These are phyloP conservation scores for Gila robusta DNA, from an alignment of 2,797 vertebrate species.

Conservation along the genomic window DNA sequence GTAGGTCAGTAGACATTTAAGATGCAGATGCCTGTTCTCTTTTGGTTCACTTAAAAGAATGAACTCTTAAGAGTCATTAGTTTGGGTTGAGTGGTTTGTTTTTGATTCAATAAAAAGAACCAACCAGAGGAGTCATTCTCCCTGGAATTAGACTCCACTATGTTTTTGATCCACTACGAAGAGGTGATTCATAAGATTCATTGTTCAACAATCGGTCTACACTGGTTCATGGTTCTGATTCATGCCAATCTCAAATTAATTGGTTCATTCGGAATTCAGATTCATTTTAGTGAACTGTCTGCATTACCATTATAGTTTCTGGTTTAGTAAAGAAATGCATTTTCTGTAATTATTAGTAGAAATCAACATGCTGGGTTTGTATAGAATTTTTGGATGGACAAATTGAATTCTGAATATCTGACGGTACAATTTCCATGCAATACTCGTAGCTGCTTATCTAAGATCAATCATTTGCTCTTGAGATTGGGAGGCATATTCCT, in stretches of 20 bases:
- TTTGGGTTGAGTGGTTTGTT: not conserved
- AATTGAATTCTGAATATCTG: slow-evolving; percentile 7
- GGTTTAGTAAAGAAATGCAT: not conserved
- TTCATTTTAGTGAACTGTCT: not conserved
- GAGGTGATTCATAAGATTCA: not conserved
- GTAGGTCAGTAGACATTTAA: not conserved
- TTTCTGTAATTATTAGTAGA: not conserved
- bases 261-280: not conserved
- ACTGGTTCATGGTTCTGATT: not conserved
- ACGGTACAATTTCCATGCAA: not conserved
- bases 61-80: not conserved
- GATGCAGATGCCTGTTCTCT: not conserved
- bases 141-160: not conserved
- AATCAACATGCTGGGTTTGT: not conserved
- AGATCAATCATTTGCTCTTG: not conserved
- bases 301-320: not conserved
- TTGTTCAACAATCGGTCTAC: not conserved
- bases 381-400: not conserved
- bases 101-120: not conserved
- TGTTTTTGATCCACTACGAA: not conserved
- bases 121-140: not conserved
- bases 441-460: slow-evolving; percentile 1
- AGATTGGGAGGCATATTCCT: not conserved
- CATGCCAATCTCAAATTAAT: not conserved
- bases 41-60: not conserved